Percentiles rank a stretch among this genome's conserved stretches.
These are phyloP conservation scores for Pristionchus entomophagus DNA, from an alignment of 2,888 invertebrate species.

Conservation along the genomic window DNA sequence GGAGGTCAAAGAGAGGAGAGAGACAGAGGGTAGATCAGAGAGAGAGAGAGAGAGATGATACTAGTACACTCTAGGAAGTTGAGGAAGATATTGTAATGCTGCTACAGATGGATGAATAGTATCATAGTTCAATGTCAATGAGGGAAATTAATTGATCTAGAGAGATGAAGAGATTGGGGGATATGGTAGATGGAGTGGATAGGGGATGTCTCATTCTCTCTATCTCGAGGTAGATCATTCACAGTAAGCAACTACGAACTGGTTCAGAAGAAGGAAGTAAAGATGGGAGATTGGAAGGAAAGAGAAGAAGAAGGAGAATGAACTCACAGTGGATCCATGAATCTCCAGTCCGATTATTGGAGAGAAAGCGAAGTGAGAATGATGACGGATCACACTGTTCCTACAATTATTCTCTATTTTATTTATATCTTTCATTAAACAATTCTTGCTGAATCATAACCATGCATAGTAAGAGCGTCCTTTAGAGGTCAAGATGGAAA, in stretches of 20 bases:
- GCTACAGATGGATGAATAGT: not conserved
- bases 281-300: not conserved
- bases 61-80: too few species aligned
- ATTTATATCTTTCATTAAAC: not conserved
- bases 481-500: not conserved
- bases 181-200: not conserved
- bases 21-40: not conserved
- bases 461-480: not conserved
- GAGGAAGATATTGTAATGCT: not conserved
- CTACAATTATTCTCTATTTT: not conserved
- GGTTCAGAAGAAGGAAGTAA: not conserved
- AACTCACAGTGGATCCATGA: not conserved
- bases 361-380: not conserved
- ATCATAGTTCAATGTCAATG: not conserved
- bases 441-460: not conserved
- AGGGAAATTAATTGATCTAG: not conserved
- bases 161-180: not conserved
- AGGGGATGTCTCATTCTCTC: not conserved
- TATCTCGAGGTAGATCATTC: not conserved
- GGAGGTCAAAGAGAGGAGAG: not conserved
- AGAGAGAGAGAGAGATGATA: not conserved
- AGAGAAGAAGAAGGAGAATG: not conserved
- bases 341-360: conserved; percentile 27
- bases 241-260: not conserved
- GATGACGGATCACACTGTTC: not conserved